These are phyloP conservation scores for Coluber constrictor DNA, from an alignment of 2,797 vertebrate species.

Conservation along the genomic window DNA sequence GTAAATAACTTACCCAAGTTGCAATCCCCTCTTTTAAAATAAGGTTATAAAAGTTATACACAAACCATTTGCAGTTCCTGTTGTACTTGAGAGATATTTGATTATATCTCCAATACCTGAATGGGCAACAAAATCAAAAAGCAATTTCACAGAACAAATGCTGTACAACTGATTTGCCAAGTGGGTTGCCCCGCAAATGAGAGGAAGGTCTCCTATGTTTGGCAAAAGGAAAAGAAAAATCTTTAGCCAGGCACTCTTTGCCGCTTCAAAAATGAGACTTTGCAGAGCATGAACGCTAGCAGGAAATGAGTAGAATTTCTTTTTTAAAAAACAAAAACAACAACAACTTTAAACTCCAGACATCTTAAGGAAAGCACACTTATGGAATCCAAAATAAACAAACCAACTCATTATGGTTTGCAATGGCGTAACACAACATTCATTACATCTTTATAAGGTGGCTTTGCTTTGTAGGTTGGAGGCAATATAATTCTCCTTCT, in stretches of 20 bases:
- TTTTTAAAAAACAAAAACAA: neutral
- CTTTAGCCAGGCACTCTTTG: neutral
- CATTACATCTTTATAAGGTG: neutral
- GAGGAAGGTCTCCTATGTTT: slow-evolving; percentile 1
- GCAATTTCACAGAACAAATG: neutral
- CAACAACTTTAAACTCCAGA: neutral
- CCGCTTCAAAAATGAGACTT: neutral
- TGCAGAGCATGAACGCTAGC: neutral
- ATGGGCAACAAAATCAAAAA: slow-evolving; percentile 11
- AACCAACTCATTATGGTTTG: neutral
- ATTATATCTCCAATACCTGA: neutral
- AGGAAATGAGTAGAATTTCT: neutral
- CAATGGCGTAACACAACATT: neutral
- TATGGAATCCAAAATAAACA: neutral
- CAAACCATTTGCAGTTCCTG: slow-evolving; percentile 9
- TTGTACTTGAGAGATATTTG: neutral
- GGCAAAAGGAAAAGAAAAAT: neutral
- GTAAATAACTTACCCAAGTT: slow-evolving; percentile 18
- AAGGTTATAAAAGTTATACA: slow-evolving; percentile 15
- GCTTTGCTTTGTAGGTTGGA: neutral
- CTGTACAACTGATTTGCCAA: slow-evolving; percentile 21
- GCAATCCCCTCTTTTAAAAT: neutral
- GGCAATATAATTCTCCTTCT: neutral
- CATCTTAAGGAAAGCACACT: neutral
- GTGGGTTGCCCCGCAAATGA: neutral